Conservation (phyloP, 37 sponge, comb jelly and placozoan genomes). For the Halisarca cf. caerulea region DNA sequence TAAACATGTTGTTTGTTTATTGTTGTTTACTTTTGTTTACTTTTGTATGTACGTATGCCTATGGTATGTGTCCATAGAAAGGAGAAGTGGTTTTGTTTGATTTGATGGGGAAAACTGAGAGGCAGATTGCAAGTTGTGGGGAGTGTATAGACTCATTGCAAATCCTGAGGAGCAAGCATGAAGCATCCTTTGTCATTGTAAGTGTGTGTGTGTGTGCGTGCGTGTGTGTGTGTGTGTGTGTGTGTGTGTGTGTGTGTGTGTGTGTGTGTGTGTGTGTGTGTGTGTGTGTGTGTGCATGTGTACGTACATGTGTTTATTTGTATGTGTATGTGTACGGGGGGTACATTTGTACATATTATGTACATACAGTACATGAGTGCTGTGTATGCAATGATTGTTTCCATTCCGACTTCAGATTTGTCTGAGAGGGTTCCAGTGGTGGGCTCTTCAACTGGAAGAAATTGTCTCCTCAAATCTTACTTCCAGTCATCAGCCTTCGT, state of each 20-base stretch:
- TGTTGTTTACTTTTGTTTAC: not conserved
- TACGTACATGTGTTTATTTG: not conserved
- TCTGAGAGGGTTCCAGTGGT: slow-evolving; percentile 13
- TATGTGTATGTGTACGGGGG: not conserved
- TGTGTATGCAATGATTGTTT: not conserved
- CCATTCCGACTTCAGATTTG: not conserved
- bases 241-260: slow-evolving; percentile 14
- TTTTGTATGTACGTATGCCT: too few relatives aligned
- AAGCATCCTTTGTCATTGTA: not conserved
- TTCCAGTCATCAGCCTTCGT: not conserved
- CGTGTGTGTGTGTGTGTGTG: slow-evolving; percentile 13
- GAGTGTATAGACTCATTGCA: slow-evolving; percentile 24
- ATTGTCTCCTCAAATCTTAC: not conserved
- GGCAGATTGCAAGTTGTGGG: not conserved
- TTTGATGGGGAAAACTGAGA: not conserved
- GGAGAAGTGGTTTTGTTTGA: slow-evolving; percentile 76
- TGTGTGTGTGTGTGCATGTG: slow-evolving; percentile 25
- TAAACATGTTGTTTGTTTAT: slow-evolving; percentile 17
- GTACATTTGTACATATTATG: not conserved
- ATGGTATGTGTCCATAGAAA: slow-evolving; percentile 47
- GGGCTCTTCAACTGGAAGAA: slow-evolving; percentile 12
- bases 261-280: slow-evolving; percentile 11
- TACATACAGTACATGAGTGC: not conserved
- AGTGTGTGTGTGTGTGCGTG: not conserved
- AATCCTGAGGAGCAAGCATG: not conserved